Conservation (phyloP, 1,140 invertebrate genomes). For the Lepidurus packardi region DNA sequence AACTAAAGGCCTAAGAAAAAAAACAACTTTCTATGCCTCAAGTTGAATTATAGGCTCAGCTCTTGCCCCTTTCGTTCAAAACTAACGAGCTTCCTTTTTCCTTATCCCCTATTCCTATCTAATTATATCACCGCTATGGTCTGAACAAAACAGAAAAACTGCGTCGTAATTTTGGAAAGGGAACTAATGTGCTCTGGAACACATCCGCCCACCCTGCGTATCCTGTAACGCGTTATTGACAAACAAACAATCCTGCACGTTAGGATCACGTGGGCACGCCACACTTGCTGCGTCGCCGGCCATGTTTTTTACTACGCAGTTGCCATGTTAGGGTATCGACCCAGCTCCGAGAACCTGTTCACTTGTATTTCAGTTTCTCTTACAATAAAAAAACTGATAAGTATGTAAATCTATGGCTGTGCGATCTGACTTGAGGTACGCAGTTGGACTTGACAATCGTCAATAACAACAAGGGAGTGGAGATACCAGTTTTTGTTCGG, state of each 20-base stretch:
- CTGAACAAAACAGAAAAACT: not conserved
- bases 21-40: not conserved
- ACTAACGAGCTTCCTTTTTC: no score
- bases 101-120: no score
- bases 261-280: not conserved
- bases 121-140: no score
- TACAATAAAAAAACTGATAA: not conserved
- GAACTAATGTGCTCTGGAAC: not conserved
- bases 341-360: not conserved
- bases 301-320: not conserved
- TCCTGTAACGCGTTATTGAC: not conserved
- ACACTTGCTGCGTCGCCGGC: not conserved
- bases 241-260: not conserved
- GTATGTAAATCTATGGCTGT: not conserved
- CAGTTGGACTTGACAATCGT: not conserved
- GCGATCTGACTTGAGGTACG: not conserved
- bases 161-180: not conserved
- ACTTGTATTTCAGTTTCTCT: not conserved
- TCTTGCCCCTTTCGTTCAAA: not conserved
- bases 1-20: not conserved
- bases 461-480: conserved; percentile 11
- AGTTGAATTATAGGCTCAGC: not conserved
- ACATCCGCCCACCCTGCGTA: not conserved
- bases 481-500: not conserved
- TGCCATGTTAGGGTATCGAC: not conserved